phyloP scores from a whole-genome alignment of 2,888 invertebrate species.

The Encarsia formosa region DNA sequence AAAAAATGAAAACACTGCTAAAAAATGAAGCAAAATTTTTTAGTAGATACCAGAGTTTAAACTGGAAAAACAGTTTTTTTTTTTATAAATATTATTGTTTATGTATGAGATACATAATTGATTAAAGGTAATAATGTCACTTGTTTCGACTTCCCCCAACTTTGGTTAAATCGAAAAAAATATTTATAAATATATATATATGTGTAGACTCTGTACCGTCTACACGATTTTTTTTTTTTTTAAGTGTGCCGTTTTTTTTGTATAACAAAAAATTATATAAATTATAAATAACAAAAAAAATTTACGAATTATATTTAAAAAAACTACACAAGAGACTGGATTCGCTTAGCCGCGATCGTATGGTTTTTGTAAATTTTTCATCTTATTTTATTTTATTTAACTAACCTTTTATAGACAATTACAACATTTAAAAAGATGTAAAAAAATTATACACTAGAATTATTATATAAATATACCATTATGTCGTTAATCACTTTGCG shows the following conservation, averaged over 20 bases:
- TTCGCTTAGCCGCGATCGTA: conserved; percentile 18
- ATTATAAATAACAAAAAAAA: conserved; percentile 15
- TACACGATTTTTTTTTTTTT: too few relatives aligned
- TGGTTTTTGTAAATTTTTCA: conserved; percentile 23
- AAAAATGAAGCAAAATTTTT: too few relatives aligned
- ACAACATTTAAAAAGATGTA: neutral
- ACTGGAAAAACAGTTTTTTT: conserved; percentile 10
- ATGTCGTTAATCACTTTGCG: conserved; percentile 18
- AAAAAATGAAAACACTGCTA: conserved; percentile 9
- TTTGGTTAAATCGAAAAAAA: too few relatives aligned
- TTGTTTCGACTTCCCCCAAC: too few relatives aligned
- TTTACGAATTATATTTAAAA: too few relatives aligned
- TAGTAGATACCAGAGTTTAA: conserved; percentile 6
- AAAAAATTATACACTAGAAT: conserved; percentile 19
- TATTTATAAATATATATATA: conserved; percentile 1
- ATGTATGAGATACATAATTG: conserved; percentile 20
- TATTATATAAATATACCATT: conserved; percentile 22
- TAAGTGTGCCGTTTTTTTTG: conserved; percentile 26
- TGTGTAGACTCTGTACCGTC: conserved; percentile 10
- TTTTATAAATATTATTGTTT: conserved; percentile 18
- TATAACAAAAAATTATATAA: conserved; percentile 12
- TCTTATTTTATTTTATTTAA: conserved; percentile 22
- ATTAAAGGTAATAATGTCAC: conserved; percentile 2
- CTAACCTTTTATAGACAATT: conserved; percentile 15
- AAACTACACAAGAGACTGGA: conserved; percentile 25